Evolutionary conservation across 23 tunicate genomes (phyloP).

Genomic region (Styela plicata): DNA sequence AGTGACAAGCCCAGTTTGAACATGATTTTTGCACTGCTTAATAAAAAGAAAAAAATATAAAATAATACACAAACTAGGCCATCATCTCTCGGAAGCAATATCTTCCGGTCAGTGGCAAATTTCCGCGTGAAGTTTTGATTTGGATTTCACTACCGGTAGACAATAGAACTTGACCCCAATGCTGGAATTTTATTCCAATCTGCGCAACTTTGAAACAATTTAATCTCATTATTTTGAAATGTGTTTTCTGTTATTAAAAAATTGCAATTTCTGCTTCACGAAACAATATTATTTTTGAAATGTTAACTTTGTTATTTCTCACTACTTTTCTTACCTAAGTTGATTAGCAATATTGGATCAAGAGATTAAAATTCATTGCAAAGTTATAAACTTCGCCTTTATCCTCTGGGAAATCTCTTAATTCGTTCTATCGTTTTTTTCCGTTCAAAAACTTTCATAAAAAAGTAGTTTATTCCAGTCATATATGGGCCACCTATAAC

Average conservation of each 20-base stretch:
- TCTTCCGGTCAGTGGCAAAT: not conserved
- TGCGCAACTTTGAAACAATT: not conserved
- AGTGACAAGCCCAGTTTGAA: too few species aligned
- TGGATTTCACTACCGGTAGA: not conserved
- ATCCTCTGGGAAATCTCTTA: not conserved
- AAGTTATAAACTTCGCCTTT: not conserved
- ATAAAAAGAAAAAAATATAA: too few species aligned
- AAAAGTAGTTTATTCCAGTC: not conserved
- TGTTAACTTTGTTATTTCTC: not conserved
- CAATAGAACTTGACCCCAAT: not conserved
- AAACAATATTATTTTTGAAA: not conserved
- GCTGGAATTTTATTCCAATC: not conserved
- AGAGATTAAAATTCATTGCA: not conserved
- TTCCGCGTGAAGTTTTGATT: not conserved
- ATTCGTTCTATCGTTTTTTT: not conserved
- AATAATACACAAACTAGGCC: too few species aligned
- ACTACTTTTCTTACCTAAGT: not conserved
- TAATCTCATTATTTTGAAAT: not conserved
- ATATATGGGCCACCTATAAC: not conserved
- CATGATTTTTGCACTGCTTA: too few species aligned
- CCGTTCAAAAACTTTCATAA: not conserved
- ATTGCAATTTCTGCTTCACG: constrained; percentile 14
- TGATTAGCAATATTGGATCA: not conserved
- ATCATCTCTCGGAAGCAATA: not conserved
- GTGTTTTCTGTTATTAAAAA: not conserved